phyloP scores from a whole-genome alignment of 2,888 invertebrate species.

The Argyra leucocephala region DNA sequence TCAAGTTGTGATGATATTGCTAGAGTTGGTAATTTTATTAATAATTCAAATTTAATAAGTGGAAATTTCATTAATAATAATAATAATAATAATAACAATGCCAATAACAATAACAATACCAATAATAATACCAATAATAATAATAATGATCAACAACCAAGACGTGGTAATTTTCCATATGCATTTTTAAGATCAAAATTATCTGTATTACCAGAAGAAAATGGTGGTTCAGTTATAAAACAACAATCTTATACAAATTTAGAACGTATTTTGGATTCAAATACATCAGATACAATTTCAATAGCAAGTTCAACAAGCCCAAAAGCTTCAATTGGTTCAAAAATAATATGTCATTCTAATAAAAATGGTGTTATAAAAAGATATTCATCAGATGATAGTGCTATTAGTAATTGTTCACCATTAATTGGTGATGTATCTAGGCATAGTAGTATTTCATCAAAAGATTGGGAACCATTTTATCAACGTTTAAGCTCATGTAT shows the following conservation, averaged over 20 bases:
- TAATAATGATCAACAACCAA: constrained; percentile 25
- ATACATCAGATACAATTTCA: constrained; percentile 29
- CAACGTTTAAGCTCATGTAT: constrained; percentile 63
- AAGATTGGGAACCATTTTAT: constrained; percentile 51
- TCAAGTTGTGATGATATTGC: constrained; percentile 65
- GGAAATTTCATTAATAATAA: neutral
- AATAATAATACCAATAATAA: neutral
- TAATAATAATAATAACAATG: neutral
- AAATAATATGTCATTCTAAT: constrained; percentile 25
- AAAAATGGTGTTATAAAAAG: constrained; percentile 32
- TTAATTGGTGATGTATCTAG: constrained; percentile 45
- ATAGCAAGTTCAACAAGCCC: constrained; percentile 30
- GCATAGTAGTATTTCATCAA: constrained; percentile 49
- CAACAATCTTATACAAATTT: constrained; percentile 28
- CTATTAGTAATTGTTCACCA: constrained; percentile 37
- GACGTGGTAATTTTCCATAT: constrained; percentile 64
- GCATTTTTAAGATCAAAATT: constrained; percentile 67
- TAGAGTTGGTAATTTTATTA: constrained; percentile 45
- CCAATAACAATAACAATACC: neutral
- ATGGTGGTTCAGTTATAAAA: constrained; percentile 47
- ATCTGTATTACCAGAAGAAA: constrained; percentile 68
- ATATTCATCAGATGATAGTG: constrained; percentile 36
- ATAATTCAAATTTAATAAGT: neutral
- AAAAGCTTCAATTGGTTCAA: neutral
- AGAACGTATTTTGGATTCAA: constrained; percentile 21